These are phyloP conservation scores for Tragelaphus buxtoni DNA, from an alignment of 2,113 vertebrate species.

Conservation along the genomic window DNA sequence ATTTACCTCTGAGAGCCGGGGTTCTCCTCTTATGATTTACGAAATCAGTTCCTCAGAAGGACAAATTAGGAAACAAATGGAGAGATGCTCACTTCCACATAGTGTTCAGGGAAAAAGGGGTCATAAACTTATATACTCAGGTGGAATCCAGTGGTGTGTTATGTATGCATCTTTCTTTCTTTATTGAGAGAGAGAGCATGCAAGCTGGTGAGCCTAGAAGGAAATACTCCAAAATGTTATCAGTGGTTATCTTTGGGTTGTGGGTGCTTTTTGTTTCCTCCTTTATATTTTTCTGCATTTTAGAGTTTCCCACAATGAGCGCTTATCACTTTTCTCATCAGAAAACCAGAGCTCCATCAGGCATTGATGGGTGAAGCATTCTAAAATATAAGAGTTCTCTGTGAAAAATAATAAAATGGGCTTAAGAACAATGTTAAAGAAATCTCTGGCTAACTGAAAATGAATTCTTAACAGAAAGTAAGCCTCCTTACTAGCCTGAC, in stretches of 20 bases:
- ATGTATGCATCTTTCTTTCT: background rate
- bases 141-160: background rate
- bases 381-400: background rate
- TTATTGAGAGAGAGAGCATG: conserved; percentile 27
- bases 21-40: background rate
- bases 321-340: conserved; percentile 69
- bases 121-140: background rate
- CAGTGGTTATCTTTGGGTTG: conserved; percentile 68
- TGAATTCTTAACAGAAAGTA: background rate
- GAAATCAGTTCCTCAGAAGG: background rate
- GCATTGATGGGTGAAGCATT: conserved; percentile 26
- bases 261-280: conserved; percentile 68
- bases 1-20: background rate
- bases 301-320: conserved; percentile 70
- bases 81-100: background rate
- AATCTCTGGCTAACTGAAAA: conserved; percentile 22
- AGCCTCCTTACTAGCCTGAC: background rate
- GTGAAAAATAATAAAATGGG: conserved; percentile 30
- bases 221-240: conserved; percentile 74
- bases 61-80: conserved; percentile 1
- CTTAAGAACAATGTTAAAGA: conserved; percentile 40
- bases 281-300: conserved; percentile 69
- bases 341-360: conserved; percentile 49
- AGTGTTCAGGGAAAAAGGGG: background rate
- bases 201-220: conserved; percentile 48